Base-by-base conservation (phyloP, 2,113 vertebrate species). In the Plectropomus leopardus region DNA sequence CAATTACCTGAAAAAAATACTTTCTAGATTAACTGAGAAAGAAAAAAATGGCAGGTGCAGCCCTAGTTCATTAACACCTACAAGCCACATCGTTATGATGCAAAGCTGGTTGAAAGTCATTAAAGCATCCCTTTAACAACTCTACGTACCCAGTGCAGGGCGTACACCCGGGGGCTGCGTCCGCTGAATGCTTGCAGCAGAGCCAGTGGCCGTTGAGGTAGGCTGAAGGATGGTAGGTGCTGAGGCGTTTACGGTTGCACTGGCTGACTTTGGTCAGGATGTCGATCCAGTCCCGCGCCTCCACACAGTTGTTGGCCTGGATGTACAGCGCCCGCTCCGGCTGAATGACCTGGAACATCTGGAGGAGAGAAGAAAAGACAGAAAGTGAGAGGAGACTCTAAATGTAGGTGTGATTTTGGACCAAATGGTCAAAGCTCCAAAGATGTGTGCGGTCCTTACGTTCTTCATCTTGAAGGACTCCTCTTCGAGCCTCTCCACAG, bases 401-500 rank as follows among this genome's bases (percentile, higher is more conserved):
- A 53, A 19, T 55, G 11, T 7, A 23, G 30, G 7, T 60, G 40
- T 51, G 19, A 66, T 60, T 71, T 19, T 16, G 17, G 23, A 40
- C 44, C 36, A 63, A 75, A 74, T 19, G 26, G 0, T 53, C 15
- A 26, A 55, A 45, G 14, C n/a, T 54, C 28, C 3, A 61, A n/a
- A 28, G 32, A 48, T 45, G 42, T 59, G 57, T 66, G 50, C 1
- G 51, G 53, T 30, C n/a, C 96, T 97, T 94, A 99, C 98, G 23
- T 99, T 99, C 94, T 99, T 99, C 98, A 99, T 99, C 92, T 97
- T 97, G 92, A 99, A 99, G 54, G 98, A 99, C 90, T 99, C 98
- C 80, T 99, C 98, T 88, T 99, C 98, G 44, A 99, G 95, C 72
- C 95, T 94, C 93, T 99, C 98, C 59, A 99, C 98, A 1, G 98